Percentiles rank a stretch among this genome's conserved stretches.
These are phyloP conservation scores for Lepidonotus clava DNA, from an alignment of 2,888 invertebrate species.

Conservation along the genomic window DNA sequence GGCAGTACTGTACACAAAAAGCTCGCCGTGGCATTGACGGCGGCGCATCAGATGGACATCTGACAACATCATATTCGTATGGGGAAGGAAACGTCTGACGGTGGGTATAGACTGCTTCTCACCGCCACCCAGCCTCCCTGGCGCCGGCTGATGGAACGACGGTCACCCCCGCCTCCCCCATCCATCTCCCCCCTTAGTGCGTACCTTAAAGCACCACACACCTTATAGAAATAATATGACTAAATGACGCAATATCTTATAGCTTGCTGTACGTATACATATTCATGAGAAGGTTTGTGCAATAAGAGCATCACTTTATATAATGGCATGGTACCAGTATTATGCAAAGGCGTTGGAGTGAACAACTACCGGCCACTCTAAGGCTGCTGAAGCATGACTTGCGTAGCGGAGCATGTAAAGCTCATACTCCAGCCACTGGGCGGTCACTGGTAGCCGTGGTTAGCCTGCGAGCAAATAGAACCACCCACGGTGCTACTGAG, in stretches of 20 bases:
- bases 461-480: not conserved
- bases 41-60: not conserved
- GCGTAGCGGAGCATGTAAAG: not conserved
- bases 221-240: too few species aligned
- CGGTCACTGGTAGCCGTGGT: not conserved
- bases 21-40: too few species aligned
- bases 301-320: too few species aligned
- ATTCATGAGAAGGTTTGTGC: too few species aligned
- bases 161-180: not conserved
- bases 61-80: not conserved
- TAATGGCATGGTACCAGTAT: too few species aligned
- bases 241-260: too few species aligned
- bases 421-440: not conserved
- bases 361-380: too few species aligned
- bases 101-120: not conserved
- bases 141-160: not conserved
- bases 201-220: not conserved
- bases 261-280: too few species aligned
- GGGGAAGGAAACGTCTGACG: not conserved
- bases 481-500: not conserved
- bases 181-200: not conserved
- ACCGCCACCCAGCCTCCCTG: not conserved
- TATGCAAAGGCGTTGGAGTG: too few species aligned
- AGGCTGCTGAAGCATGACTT: not conserved
- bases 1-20: too few species aligned